Evolutionary conservation across 2,888 invertebrate species (phyloP), one percentile per base, ranked within the genome.

Genomic region (Cerastis leucographa): DNA sequence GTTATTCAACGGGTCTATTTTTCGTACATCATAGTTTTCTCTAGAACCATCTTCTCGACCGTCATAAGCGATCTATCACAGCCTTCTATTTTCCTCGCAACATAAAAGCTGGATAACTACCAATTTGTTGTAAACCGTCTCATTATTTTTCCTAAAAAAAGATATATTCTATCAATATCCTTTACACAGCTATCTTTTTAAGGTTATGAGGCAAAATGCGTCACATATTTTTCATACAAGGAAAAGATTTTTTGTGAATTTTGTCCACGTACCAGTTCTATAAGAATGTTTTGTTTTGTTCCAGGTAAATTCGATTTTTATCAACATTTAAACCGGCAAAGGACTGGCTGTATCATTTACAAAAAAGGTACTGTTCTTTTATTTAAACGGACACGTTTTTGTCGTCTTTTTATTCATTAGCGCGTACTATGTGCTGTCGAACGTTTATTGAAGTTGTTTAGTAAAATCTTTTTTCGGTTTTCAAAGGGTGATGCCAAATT

Each of bases 141-240:
- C 83, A 76, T 85, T 85, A 81, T 76, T 78, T 85, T 76, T 81
- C 40, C 51, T 56, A 66, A 69, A 85, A 81, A 75, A 69, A 71
- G 25, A 78, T 72, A 64, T 71, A 65, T 85, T 85, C 56, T 74
- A 74, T 80, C 75, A 74, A 80, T 65, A 76, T 84, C 54, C 59
- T 56, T 42, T 46, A 66, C 49, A 1, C 25, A 42, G 70, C 71
- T 84, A 61, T 62, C 54, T 74, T 64, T 74, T 78, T 59, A 79
- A 79, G 79, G 71, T 61, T 78, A 79, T 74, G 61, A 74, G 54
- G 61, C 71, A 69, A 66, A 71, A 74, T 56, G 49, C 71, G 77
- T 71, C 56, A 65, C 59, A 64, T 71, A 62, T 54, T 82, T 78
- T 84, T 25, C 42, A 25, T 44, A 51, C 14, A 35, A 46, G 14